Evolutionary conservation across 2,888 invertebrate genomes (phyloP).

Genomic region (Glyphotaelius pellucidus): DNA sequence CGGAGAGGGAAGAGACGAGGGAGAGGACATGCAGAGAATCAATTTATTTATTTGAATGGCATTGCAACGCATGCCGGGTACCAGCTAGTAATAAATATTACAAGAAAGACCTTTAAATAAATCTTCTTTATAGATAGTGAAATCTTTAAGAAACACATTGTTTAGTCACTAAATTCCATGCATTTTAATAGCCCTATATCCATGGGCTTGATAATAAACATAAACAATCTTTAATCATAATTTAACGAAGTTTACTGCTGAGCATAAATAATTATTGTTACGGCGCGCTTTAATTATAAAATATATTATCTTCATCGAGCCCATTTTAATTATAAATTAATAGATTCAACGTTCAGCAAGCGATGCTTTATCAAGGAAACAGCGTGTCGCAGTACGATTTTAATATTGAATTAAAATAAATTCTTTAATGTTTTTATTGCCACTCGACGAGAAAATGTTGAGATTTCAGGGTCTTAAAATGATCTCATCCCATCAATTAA

Average conservation of each 20-base stretch:
- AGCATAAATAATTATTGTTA: not conserved
- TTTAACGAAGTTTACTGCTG: not conserved
- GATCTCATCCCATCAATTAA: not conserved
- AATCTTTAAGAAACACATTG: not conserved
- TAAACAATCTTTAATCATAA: not conserved
- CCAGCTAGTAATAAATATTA: not conserved
- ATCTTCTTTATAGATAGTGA: not conserved
- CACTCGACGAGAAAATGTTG: not conserved
- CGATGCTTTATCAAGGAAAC: not conserved
- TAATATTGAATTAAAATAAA: not conserved
- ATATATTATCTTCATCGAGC: not conserved
- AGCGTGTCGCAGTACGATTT: not conserved
- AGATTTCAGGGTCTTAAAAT: not conserved
- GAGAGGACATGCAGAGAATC: no score
- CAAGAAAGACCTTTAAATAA: not conserved
- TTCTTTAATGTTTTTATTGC: constrained; percentile 2
- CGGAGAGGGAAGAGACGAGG: no score
- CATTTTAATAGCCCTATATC: not conserved
- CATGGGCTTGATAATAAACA: not conserved
- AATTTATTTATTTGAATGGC: no score
- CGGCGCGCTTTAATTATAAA: not conserved
- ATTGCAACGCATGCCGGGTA: no score
- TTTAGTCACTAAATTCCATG: not conserved
- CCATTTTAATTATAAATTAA: not conserved
- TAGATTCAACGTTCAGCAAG: not conserved